phyloP scores from a whole-genome alignment of 2,113 vertebrate species.

The Caretta caretta region DNA sequence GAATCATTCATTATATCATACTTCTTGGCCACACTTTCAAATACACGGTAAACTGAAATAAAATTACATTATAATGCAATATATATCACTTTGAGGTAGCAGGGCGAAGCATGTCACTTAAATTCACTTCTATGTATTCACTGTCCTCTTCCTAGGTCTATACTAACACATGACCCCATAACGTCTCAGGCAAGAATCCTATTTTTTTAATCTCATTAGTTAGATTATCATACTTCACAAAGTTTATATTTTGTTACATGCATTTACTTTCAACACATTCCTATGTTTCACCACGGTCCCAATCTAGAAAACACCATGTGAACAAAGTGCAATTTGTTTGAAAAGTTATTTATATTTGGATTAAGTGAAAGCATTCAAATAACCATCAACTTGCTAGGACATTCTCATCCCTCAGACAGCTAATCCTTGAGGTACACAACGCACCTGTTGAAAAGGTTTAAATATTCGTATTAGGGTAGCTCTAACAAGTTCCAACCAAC shows the following conservation, averaged over 20 bases:
- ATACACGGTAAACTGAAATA: conserved; percentile 90
- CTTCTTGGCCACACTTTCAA: conserved; percentile 94
- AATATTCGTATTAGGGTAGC: not conserved
- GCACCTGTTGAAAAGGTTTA: not conserved
- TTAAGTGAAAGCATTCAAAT: not conserved
- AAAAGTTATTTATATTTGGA: not conserved
- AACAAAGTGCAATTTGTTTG: not conserved
- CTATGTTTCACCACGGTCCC: not conserved
- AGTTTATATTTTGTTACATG: not conserved
- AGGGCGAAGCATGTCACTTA: not conserved
- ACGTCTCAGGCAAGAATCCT: not conserved
- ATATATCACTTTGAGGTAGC: not conserved
- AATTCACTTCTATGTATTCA: not conserved
- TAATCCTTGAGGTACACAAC: not conserved
- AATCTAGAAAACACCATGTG: not conserved
- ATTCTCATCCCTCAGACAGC: not conserved
- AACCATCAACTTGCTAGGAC: not conserved
- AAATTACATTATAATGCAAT: not conserved
- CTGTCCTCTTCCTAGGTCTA: not conserved
- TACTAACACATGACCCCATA: not conserved
- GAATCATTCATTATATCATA: conserved; percentile 98
- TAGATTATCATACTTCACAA: not conserved
- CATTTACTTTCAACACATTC: not conserved
- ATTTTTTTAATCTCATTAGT: not conserved
- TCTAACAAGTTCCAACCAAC: not conserved